Conservation (phyloP, 2,797 vertebrate genomes). For the Ficedula albicollis region DNA sequence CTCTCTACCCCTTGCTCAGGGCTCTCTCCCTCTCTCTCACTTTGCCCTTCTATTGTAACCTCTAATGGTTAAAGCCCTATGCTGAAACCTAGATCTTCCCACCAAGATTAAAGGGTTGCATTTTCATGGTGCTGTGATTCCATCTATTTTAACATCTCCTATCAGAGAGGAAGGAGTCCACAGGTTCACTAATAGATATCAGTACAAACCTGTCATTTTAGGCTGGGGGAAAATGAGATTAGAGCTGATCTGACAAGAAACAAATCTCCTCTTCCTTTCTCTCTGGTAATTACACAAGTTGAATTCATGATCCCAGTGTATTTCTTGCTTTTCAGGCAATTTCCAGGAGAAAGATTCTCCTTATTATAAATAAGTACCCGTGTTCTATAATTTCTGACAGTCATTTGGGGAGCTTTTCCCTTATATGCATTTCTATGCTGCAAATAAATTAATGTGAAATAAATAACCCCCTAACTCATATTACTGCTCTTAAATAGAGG, state of each 20-base stretch:
- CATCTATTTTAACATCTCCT: constrained; percentile 14
- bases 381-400: neutral
- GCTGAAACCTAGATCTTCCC: neutral
- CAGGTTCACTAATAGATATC: neutral
- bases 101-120: neutral
- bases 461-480: neutral
- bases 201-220: neutral
- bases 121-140: neutral
- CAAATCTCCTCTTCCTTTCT: neutral
- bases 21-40: neutral
- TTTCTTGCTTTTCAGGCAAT: neutral
- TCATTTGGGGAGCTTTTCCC: neutral
- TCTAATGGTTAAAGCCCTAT: neutral
- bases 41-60: neutral
- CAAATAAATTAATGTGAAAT: neutral
- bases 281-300: neutral
- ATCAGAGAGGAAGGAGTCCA: neutral
- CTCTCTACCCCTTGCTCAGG: neutral
- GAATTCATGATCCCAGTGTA: neutral
- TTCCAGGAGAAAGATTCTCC: neutral
- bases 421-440: neutral
- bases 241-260: neutral
- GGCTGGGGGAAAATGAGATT: neutral
- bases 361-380: neutral
- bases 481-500: constrained; percentile 1